These are phyloP conservation scores for Taenioides sp. DNA, from an alignment of 2,797 vertebrate genomes.

Conservation along the genomic window DNA sequence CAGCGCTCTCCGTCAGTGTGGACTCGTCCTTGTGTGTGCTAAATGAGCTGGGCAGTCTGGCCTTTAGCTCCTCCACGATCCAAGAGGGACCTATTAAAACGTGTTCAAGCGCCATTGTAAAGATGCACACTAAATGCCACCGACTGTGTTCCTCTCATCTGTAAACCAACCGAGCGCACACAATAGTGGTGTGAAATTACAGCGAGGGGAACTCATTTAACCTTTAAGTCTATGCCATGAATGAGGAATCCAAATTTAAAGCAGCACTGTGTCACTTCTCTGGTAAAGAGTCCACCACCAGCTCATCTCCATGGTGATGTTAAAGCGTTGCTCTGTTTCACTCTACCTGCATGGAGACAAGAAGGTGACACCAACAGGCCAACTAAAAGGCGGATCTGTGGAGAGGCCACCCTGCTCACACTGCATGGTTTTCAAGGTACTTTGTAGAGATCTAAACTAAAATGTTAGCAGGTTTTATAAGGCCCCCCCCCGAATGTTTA, in stretches of 20 bases:
- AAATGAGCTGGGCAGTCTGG: slow-evolving; percentile 66
- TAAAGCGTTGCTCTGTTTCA: no score
- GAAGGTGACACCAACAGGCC: no score
- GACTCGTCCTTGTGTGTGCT: slow-evolving; percentile 56
- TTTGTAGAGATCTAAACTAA: no score
- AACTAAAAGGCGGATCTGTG: no score
- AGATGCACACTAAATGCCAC: slow-evolving; percentile 72
- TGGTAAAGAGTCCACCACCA: no score
- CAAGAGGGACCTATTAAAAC: slow-evolving; percentile 74
- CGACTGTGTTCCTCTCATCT: slow-evolving; percentile 66
- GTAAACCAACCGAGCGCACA: slow-evolving; percentile 53
- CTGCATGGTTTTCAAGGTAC: no score
- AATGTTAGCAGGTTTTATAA: no score
- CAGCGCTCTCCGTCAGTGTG: slow-evolving; percentile 45
- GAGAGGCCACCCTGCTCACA: no score
- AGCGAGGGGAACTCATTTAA: slow-evolving; percentile 43
- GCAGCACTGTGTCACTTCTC: no score
- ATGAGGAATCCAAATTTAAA: neutral
- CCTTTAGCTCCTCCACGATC: slow-evolving; percentile 66
- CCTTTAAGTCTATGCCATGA: slow-evolving; percentile 22
- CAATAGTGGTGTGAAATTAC: slow-evolving; percentile 32
- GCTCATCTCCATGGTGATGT: no score
- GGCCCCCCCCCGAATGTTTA: no score
- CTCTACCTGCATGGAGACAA: no score
- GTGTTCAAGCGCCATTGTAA: slow-evolving; percentile 66